phyloP scores from a whole-genome alignment of 2,797 vertebrate genomes.

The Siniperca scherzeri region DNA sequence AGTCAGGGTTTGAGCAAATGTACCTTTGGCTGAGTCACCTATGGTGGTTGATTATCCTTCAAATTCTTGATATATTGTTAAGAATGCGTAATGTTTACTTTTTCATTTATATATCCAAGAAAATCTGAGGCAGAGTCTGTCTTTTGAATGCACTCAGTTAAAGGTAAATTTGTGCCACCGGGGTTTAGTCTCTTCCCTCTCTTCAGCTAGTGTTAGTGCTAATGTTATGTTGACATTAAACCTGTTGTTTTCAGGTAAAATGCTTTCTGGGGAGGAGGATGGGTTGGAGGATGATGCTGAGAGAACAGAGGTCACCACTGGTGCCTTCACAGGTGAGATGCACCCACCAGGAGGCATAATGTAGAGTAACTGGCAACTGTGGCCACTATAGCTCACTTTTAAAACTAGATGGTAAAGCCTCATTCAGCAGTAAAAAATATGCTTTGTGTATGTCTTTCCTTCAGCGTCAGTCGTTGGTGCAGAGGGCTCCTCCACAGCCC shows the following conservation, averaged over 20 bases:
- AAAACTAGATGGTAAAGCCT: background rate
- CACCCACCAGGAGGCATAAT: background rate
- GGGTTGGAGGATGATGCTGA: constrained; percentile 95
- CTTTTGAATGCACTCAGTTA: constrained; percentile 13
- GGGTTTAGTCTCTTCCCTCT: background rate
- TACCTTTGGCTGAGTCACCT: constrained; percentile 10
- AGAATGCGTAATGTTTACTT: background rate
- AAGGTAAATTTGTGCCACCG: constrained; percentile 5
- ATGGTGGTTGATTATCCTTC: background rate
- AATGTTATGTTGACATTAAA: constrained; percentile 26
- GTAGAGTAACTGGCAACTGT: background rate
- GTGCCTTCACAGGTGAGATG: constrained; percentile 89
- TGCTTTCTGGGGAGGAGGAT: constrained; percentile 93
- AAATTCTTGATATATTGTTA: background rate
- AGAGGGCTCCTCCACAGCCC: constrained; percentile 83
- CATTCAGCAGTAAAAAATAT: background rate
- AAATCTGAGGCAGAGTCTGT: background rate
- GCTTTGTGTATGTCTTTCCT: constrained; percentile 29
- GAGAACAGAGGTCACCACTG: constrained; percentile 89
- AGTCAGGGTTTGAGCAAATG: constrained; percentile 7
- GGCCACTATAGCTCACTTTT: background rate
- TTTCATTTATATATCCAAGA: background rate
- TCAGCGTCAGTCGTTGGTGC: constrained; percentile 88
- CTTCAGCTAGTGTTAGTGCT: background rate
- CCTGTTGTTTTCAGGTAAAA: constrained; percentile 87